Percentiles rank a stretch among this genome's conserved stretches.
Evolutionary conservation across 2,888 invertebrate genomes (phyloP).

Genomic region (Rotaria magnacalcarata): DNA sequence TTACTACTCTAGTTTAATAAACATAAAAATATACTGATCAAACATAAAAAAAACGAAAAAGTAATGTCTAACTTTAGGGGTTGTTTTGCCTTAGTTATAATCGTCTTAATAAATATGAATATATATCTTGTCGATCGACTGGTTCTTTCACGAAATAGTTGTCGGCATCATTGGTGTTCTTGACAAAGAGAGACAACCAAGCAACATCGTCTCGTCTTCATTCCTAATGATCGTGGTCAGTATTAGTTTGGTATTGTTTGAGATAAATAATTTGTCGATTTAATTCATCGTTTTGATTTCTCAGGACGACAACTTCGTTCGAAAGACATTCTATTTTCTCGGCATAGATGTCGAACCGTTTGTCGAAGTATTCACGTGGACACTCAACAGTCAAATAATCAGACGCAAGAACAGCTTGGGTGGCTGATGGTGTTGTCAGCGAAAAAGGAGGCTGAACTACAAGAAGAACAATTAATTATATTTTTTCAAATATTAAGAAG

Average conservation of each 20-base stretch:
- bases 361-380: neutral
- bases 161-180: no score
- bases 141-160: no score
- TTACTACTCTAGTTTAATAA: no score
- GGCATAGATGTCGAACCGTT: neutral
- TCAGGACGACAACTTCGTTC: no score
- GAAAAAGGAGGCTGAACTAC: neutral
- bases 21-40: no score
- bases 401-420: neutral
- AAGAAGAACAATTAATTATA: neutral
- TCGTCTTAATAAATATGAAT: no score
- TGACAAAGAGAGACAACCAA: no score
- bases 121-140: no score
- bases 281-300: no score
- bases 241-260: neutral
- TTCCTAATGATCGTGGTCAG: neutral
- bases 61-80: no score
- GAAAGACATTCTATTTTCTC: neutral
- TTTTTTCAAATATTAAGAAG: neutral
- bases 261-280: neutral
- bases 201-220: neutral
- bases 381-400: neutral
- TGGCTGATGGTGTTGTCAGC: neutral
- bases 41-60: no score
- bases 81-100: no score